Evolutionary conservation across 2,888 invertebrate species (phyloP).

Genomic region (Camptogramma bilineatum): DNA sequence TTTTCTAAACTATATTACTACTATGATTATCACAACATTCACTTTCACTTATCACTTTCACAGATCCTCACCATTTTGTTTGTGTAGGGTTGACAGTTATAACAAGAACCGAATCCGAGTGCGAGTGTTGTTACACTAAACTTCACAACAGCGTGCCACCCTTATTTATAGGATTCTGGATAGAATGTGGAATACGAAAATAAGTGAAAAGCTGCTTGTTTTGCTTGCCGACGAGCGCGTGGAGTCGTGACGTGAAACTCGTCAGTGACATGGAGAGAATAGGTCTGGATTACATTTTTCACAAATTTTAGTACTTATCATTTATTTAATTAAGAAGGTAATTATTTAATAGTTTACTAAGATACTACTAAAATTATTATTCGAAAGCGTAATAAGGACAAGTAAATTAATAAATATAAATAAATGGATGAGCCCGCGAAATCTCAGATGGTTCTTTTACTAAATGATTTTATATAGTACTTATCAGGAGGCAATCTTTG

Average conservation of each 20-base stretch:
- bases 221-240: constrained; percentile 65
- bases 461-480: too few relatives aligned
- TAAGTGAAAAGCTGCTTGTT: constrained; percentile 75
- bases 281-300: constrained; percentile 6
- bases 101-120: constrained; percentile 84
- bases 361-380: too few relatives aligned
- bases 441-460: too few relatives aligned
- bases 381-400: too few relatives aligned
- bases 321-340: too few relatives aligned
- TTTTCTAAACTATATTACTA: too few relatives aligned
- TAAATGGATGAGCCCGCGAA: too few relatives aligned
- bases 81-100: constrained; percentile 71
- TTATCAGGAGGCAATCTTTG: too few relatives aligned
- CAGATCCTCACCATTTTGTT: constrained; percentile 76
- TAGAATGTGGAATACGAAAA: constrained; percentile 76
- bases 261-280: constrained; percentile 36
- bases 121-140: constrained; percentile 85
- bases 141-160: constrained; percentile 72
- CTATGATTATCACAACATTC: constrained; percentile 41
- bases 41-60: constrained; percentile 45
- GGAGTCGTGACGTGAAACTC: constrained; percentile 42
- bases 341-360: too few relatives aligned
- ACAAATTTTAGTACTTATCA: too few relatives aligned
- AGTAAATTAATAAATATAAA: too few relatives aligned
- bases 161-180: constrained; percentile 82